phyloP scores from a whole-genome alignment of 2,888 invertebrate genomes.

The Bruchidius siliquastri region DNA sequence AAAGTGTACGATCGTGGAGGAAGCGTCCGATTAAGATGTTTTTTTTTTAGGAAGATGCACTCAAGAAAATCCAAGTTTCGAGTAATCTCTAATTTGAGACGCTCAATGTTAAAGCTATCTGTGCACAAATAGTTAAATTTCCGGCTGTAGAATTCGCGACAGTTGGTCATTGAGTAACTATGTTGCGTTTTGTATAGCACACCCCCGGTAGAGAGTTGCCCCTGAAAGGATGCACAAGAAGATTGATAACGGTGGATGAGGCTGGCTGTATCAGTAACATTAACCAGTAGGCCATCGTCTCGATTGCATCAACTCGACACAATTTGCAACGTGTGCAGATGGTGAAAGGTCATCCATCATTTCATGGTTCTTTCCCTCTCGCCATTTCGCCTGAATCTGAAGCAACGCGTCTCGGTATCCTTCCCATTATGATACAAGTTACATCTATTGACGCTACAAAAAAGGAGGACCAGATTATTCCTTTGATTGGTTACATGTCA shows the following conservation, averaged over 20 bases:
- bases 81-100: too few species aligned
- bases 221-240: slow-evolving; percentile 35
- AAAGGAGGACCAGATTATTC: background rate
- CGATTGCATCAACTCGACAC: slow-evolving; percentile 37
- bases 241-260: slow-evolving; percentile 41
- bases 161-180: too few species aligned
- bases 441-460: background rate
- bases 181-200: background rate
- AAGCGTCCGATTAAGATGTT: too few species aligned
- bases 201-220: background rate
- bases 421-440: background rate
- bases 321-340: slow-evolving; percentile 45
- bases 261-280: slow-evolving; percentile 41
- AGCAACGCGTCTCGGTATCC: slow-evolving; percentile 12
- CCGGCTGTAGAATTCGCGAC: too few species aligned
- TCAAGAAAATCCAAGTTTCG: too few species aligned
- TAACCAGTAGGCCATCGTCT: slow-evolving; percentile 38
- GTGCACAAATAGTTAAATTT: too few species aligned
- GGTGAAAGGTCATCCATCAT: slow-evolving; percentile 46
- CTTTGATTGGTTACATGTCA: background rate
- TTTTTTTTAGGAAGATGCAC: too few species aligned
- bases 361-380: slow-evolving; percentile 34
- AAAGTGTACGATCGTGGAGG: too few species aligned
- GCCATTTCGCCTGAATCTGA: too few species aligned
- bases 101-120: too few species aligned